phyloP scores from a whole-genome alignment of 2,888 invertebrate species.

The Caenorhabditis imperialis region DNA sequence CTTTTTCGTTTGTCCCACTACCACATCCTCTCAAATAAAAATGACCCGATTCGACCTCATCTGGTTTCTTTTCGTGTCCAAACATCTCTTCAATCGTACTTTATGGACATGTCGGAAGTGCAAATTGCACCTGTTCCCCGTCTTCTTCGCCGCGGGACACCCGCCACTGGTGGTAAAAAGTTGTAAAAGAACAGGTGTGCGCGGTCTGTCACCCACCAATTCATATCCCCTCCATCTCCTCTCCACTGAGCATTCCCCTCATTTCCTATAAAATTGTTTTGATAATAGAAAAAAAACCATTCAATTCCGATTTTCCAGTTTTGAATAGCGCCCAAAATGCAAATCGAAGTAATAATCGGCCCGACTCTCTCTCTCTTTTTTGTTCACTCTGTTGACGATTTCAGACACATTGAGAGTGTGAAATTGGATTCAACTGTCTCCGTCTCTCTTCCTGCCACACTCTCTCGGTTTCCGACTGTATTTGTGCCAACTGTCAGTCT shows the following conservation, averaged over 20 bases:
- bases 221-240: too few relatives aligned
- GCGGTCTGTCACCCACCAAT: too few relatives aligned
- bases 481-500: constrained; percentile 45
- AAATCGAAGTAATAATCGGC: constrained; percentile 37
- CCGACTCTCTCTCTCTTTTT: constrained; percentile 11
- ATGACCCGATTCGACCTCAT: background rate
- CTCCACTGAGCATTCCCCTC: too few relatives aligned
- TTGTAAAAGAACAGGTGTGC: constrained; percentile 49
- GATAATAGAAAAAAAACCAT: too few relatives aligned
- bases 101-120: constrained; percentile 35
- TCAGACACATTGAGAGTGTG: constrained; percentile 38
- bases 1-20: too few relatives aligned
- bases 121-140: constrained; percentile 47
- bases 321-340: background rate
- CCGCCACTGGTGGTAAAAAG: constrained; percentile 42
- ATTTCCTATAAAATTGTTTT: too few relatives aligned
- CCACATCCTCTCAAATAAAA: background rate
- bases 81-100: constrained; percentile 5
- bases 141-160: background rate
- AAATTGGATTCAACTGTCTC: constrained; percentile 6
- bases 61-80: background rate
- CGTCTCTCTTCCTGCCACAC: constrained; percentile 5
- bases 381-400: constrained; percentile 16
- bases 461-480: constrained; percentile 10
- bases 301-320: background rate